These are phyloP conservation scores for Eledona agricola DNA, from an alignment of 2,888 invertebrate genomes.

Conservation along the genomic window DNA sequence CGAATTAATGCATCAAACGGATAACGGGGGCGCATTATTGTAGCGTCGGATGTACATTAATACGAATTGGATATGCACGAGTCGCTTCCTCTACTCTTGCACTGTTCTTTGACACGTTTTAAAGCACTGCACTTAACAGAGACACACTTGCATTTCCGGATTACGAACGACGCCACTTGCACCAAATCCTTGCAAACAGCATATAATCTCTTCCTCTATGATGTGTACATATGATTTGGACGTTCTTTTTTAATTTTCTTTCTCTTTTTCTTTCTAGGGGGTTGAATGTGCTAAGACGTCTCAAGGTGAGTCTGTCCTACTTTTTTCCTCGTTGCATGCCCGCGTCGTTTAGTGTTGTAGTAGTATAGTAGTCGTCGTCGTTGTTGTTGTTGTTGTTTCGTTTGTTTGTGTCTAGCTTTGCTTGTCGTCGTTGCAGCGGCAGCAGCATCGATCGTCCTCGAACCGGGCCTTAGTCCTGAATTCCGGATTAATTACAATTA, in stretches of 20 bases:
- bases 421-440: constrained; percentile 1
- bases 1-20: constrained; percentile 23
- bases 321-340: constrained; percentile 40
- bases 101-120: constrained; percentile 22
- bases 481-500: constrained; percentile 31
- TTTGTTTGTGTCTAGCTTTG: constrained; percentile 21
- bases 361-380: too few species aligned
- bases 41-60: constrained; percentile 5
- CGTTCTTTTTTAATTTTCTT: constrained; percentile 52
- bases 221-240: constrained; percentile 47
- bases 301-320: constrained; percentile 58
- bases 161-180: constrained; percentile 7
- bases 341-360: not conserved
- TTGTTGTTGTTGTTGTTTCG: too few species aligned
- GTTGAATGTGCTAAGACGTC: constrained; percentile 59
- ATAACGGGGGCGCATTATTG: constrained; percentile 12
- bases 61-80: constrained; percentile 12
- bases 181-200: constrained; percentile 8
- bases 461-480: constrained; percentile 9
- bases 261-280: constrained; percentile 60
- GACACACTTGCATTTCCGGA: constrained; percentile 9
- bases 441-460: constrained; percentile 2
- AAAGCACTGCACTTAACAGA: constrained; percentile 19
- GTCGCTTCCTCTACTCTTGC: constrained; percentile 14
- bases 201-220: constrained; percentile 33